Base-by-base conservation (phyloP, 2,113 vertebrate genomes). In the Nibea coibor region DNA sequence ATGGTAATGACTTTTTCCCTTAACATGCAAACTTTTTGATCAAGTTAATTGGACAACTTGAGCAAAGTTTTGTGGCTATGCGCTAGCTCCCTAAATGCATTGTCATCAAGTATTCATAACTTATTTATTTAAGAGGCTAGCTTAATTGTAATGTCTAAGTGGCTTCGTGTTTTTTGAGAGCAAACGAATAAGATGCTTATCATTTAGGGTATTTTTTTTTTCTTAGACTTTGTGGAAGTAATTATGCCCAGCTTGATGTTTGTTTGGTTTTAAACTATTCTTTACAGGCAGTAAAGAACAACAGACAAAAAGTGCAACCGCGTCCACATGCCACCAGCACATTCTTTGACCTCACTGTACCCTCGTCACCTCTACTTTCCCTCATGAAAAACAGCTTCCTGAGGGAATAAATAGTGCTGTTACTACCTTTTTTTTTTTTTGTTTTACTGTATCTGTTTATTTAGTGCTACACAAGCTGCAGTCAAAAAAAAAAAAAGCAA, bases 31-130 rank as follows among this genome's bases (percentile, higher is more conserved):
- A 93, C 90, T 91, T 93, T 94, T 90, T 92, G 91, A 94, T 95
- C 87, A 92, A 91, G 83, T 90, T 94, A 95, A 94, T 93, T 95
- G 86, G 92, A 93, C 93, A 89, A 93, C 88, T 94, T 90, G 69
- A 82, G 87, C 66, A 73, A 94, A 93, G 88, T 94, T 94, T 93
- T 84, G 81, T 59, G 50, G 78, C 80, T 31, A 56, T 88, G 75
- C 82, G 54, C 79, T 84, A 69, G 51, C 67, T 83, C 78, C 75
- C 45, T 77, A 78, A 89, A 90, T 74, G 65, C 83, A 78, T 87
- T 81, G 87, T 89, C 86, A 87, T 93, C 83, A 88, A 92, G 84
- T 84, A 88, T 86, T 92, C 77, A 88, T 86, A 80, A 45, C 56
- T 31, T 78, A 86, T 84, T 92, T 89, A 89, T 93, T 89, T 78